Percentiles rank a stretch among this genome's conserved stretches.
Evolutionary conservation across 2,888 invertebrate genomes (phyloP).

Genomic region (Chloroclysta siterata): DNA sequence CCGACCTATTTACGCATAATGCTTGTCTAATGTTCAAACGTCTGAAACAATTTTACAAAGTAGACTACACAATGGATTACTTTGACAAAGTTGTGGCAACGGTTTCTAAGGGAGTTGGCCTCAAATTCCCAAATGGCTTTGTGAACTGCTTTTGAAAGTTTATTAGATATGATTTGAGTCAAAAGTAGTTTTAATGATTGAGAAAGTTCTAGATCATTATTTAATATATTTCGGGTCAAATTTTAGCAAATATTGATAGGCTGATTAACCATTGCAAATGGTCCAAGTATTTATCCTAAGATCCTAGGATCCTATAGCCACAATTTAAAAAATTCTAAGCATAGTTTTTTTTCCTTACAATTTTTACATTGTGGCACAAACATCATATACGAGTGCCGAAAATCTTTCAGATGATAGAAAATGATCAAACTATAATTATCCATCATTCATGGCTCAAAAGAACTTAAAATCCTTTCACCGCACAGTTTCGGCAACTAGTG

Average conservation of each 20-base stretch:
- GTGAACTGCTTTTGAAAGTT: slow-evolving; percentile 22
- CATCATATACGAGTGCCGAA: too few species aligned
- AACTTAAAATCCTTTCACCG: too few species aligned
- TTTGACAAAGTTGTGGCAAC: slow-evolving; percentile 11
- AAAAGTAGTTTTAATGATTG: slow-evolving; percentile 5
- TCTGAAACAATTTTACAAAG: slow-evolving; percentile 6
- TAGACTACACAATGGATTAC: slow-evolving; percentile 18
- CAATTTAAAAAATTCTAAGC: too few species aligned
- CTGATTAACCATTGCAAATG: too few species aligned
- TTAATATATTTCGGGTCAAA: not conserved
- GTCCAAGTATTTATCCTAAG: too few species aligned
- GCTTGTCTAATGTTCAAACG: slow-evolving; percentile 4
- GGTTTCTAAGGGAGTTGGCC: slow-evolving; percentile 11
- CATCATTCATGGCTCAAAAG: too few species aligned
- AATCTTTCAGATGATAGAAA: too few species aligned
- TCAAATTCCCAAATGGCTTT: slow-evolving; percentile 22
- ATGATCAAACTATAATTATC: too few species aligned
- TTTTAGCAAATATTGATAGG: not conserved
- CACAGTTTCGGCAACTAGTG: too few species aligned
- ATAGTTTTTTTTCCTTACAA: too few species aligned
- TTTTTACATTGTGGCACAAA: too few species aligned
- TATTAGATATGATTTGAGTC: not conserved
- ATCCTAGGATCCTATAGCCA: too few species aligned
- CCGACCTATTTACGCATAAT: slow-evolving; percentile 8
- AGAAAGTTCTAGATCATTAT: not conserved